Evolutionary conservation across 2,797 vertebrate species (phyloP).

Genomic region (Amphiprion clarkii): DNA sequence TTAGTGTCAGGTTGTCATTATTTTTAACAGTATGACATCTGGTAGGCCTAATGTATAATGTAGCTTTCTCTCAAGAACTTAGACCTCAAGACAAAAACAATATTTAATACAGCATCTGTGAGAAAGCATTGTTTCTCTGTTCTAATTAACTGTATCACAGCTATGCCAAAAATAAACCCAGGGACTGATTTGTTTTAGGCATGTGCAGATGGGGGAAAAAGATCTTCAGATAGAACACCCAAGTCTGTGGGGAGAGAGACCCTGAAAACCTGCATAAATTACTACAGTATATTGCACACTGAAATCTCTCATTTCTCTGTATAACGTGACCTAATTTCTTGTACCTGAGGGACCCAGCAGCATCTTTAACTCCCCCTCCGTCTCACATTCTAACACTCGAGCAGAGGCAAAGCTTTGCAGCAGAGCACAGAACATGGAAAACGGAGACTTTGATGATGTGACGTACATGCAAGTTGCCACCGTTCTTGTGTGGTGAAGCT

Average conservation of each 20-base stretch:
- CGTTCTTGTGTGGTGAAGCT: constrained; percentile 9
- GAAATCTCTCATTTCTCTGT: constrained; percentile 72
- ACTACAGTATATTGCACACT: constrained; percentile 70
- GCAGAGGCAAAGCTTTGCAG: constrained; percentile 46
- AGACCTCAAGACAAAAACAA: constrained; percentile 48
- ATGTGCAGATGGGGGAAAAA: constrained; percentile 36
- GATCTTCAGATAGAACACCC: constrained; percentile 72
- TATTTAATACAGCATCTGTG: constrained; percentile 31
- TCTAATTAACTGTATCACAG: constrained; percentile 79
- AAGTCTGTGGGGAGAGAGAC: constrained; percentile 71
- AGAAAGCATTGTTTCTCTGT: constrained; percentile 62
- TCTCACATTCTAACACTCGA: constrained; percentile 53
- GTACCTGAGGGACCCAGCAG: constrained; percentile 72
- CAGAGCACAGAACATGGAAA: constrained; percentile 43
- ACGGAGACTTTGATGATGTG: constrained; percentile 27
- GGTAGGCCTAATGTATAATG: constrained; percentile 37
- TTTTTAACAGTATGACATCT: constrained; percentile 30
- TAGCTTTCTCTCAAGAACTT: constrained; percentile 42
- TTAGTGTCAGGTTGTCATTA: constrained; percentile 15
- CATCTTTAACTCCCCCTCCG: constrained; percentile 68
- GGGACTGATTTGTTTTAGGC: constrained; percentile 72
- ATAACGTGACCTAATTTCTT: constrained; percentile 82
- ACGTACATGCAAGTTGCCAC: constrained; percentile 53
- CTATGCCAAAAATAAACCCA: constrained; percentile 71
- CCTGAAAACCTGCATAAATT: constrained; percentile 81